Base-by-base conservation (phyloP, 2,113 vertebrate species). In the Thalassarche chlororhynchos region DNA sequence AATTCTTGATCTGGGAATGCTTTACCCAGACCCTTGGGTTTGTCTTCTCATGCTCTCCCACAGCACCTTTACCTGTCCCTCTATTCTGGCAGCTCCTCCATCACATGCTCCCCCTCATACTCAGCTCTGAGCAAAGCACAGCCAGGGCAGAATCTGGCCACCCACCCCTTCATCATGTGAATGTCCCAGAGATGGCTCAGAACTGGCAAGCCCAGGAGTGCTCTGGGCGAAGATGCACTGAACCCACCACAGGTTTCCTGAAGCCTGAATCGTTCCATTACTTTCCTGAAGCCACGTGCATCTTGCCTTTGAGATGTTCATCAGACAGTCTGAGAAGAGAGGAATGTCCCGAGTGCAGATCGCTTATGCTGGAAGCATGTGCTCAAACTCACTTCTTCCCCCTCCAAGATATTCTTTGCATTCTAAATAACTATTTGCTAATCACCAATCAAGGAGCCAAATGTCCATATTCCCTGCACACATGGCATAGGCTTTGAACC, bases 321-420 rank as follows among this genome's bases (percentile, higher is more conserved):
- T 40, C 23, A 18, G 51, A 5, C 14, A 15, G 44, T 5, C 32
- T 32, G 46, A 62, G 60, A 71, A 49, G 15, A 70, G 29, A 70
- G 23, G 20, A 72, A 47, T 2, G 21, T 54, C 61, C 61, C 0
- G 0, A n/a, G 52, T 6, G 6, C 4, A 2, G 54, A 52, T 38
- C 0, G 0, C 47, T 79, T n/a, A 23, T 5, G 25, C 47, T 75
- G 65, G 38, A 65, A 75, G 36, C 36, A 17, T 1, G 5, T 51
- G 60, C 91, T 55, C 51, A 68, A 49, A 29, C 47, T 70, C 46
- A 28, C 29, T 77, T 72, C 75, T 20, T 38, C 47, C 57, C 9
- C 16, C 34, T 69, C 49, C 26, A 13, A 34, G 40, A 49, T 16
- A 29, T 7, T 49, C 17, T 65, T 52, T 54, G 24, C 13, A 32